Evolutionary conservation across 2,113 vertebrate species (phyloP).

Genomic region (Blennius ocellaris): DNA sequence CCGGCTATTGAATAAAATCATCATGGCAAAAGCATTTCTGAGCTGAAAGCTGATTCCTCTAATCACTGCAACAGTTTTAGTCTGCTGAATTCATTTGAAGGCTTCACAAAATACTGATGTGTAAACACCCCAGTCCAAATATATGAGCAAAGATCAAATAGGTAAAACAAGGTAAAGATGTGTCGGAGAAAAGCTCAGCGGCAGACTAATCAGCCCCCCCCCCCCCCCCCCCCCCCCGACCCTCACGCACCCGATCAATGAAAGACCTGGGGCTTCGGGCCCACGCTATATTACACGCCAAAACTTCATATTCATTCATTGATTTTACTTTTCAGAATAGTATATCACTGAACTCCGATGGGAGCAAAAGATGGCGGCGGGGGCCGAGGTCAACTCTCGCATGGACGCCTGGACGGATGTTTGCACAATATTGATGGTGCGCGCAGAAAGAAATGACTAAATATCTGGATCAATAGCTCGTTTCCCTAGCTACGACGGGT

Average conservation of each 20-base stretch:
- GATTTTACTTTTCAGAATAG: constrained; percentile 96
- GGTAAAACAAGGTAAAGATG: constrained; percentile 68
- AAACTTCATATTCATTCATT: constrained; percentile 99
- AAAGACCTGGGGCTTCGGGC: constrained; percentile 84
- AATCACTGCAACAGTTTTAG: neutral
- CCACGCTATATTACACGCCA: constrained; percentile 92
- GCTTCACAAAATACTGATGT: constrained; percentile 43
- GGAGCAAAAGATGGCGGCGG: constrained; percentile 93
- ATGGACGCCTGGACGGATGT: constrained; percentile 91
- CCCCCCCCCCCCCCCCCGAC: constrained; percentile 66
- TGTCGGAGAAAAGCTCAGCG: constrained; percentile 72
- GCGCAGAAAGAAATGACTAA: constrained; percentile 97
- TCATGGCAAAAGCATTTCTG: neutral
- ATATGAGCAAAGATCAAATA: constrained; percentile 75
- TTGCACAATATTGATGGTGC: constrained; percentile 95
- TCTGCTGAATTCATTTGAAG: constrained; percentile 20
- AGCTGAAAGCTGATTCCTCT: neutral
- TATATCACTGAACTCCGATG: constrained; percentile 98
- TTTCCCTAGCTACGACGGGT: constrained; percentile 91
- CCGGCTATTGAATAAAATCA: neutral
- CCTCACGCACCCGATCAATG: constrained; percentile 83
- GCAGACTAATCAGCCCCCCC: constrained; percentile 82
- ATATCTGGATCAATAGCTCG: constrained; percentile 99
- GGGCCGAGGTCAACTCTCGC: constrained; percentile 96
- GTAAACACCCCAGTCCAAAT: constrained; percentile 65